Base-by-base conservation (phyloP, 2,113 vertebrate genomes). In the Taxidea taxus region DNA sequence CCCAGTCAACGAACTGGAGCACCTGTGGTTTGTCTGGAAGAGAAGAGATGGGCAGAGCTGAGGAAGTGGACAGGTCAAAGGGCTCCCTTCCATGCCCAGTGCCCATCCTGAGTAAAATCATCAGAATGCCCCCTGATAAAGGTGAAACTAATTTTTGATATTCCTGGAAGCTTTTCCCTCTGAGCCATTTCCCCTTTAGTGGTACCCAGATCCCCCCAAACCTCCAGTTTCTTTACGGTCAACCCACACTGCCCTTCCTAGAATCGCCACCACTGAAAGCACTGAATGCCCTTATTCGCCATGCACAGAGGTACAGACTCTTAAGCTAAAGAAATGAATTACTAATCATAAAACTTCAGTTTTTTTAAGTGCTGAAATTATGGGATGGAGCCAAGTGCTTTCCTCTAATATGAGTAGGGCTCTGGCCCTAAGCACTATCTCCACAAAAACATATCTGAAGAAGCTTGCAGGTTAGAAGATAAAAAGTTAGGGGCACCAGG, bases 1-100 rank as follows among this genome's bases (percentile, higher is more conserved):
- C 98, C 99, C 99, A 99, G 95, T 99, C 99, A 0, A 99, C 4
- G 62, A 99, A 98, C 98, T 99, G 99, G 77, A 99, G 97, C 34
- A 98, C 1, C 37, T 99, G 37, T 18, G 99, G 99, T 97, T 99
- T 99, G 58, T 99, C 99, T 99, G 98, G 70, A 98, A 97, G 87
- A 98, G 18, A 95, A 0, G 13, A 95, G 34, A 62, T 0, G 6
- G 58, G 20, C 77, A 68, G 64, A 74, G 49, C 13, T 72, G 31
- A 80, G 49, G 77, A 91, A 25, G 31, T 0, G 13, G 13, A 39
- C 2, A 9, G n/a, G 27, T 21, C 56, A 27, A 13, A 15, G 39
- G 0, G 6, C 11, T 56, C 66, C 29, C n/a, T 70, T 62, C 68
- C 70, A 68, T 14, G 13, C 5, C 42, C 34, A 72, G 34, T 3